These are phyloP conservation scores for Cladorhizidae sp. DNA, from an alignment of 37 sponge, comb jelly and placozoan genomes.

Conservation along the genomic window DNA sequence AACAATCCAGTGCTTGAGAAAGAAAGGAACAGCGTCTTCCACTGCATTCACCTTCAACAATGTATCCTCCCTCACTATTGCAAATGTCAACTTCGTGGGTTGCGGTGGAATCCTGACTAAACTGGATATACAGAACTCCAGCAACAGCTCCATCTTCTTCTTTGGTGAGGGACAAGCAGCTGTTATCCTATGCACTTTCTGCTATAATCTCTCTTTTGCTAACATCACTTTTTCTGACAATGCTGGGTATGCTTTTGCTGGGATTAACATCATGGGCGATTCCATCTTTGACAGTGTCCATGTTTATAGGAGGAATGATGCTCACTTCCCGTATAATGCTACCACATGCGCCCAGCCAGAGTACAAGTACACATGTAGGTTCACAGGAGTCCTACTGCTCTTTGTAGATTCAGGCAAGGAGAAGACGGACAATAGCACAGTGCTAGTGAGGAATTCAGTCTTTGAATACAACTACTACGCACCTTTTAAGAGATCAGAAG, in stretches of 20 bases:
- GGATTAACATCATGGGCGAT: neutral
- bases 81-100: constrained; percentile 11
- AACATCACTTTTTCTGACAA: constrained; percentile 4
- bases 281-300: neutral
- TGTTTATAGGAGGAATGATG: neutral
- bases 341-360: no score
- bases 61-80: constrained; percentile 1
- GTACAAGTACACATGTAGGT: neutral
- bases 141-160: neutral
- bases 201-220: neutral
- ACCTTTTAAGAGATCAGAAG: neutral
- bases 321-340: neutral
- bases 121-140: neutral
- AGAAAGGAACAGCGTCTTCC: neutral
- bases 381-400: neutral
- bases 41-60: constrained; percentile 25
- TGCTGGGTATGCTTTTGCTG: constrained; percentile 19
- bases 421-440: neutral
- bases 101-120: constrained; percentile 14
- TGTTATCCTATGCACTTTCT: constrained; percentile 6
- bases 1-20: constrained; percentile 1
- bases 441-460: neutral
- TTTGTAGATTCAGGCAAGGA: neutral
- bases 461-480: constrained; percentile 6
- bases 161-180: neutral